phyloP scores from a whole-genome alignment of 2,888 invertebrate genomes.

The Clitarchus hookeri region DNA sequence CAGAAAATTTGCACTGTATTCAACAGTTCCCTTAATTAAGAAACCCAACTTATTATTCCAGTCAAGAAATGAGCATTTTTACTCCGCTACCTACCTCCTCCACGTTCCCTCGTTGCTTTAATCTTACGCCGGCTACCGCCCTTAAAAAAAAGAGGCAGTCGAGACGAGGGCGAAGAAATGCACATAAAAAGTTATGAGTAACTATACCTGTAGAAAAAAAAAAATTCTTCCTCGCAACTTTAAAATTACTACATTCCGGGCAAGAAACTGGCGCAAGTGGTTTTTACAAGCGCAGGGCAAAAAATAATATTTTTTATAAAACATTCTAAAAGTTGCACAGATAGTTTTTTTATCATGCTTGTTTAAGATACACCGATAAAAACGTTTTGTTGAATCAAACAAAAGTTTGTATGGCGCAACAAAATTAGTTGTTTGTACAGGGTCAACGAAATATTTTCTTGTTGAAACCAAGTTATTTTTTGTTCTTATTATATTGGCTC shows the following conservation, averaged over 20 bases:
- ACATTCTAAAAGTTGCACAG: no score
- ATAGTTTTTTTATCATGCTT: no score
- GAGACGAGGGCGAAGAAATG: slow-evolving; percentile 17
- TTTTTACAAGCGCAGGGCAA: slow-evolving; percentile 17
- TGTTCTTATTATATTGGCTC: no score
- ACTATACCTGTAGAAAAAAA: not conserved
- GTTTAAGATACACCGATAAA: no score
- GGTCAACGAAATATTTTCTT: no score
- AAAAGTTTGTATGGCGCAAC: no score
- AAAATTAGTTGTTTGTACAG: no score
- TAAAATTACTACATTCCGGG: slow-evolving; percentile 20
- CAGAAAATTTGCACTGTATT: not conserved
- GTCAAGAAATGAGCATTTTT: not conserved
- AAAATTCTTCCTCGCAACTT: slow-evolving; percentile 25
- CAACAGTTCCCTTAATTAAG: slow-evolving; percentile 22
- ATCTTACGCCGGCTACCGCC: slow-evolving; percentile 5
- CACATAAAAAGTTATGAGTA: slow-evolving; percentile 23
- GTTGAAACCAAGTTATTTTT: no score
- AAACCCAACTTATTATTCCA: slow-evolving; percentile 11
- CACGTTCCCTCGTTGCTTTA: slow-evolving; percentile 10
- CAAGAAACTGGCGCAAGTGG: slow-evolving; percentile 18
- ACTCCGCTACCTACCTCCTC: not conserved
- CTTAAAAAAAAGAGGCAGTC: not conserved
- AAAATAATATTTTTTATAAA: not conserved
- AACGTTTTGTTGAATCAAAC: no score